These are phyloP conservation scores for Mechanitis mazaeus DNA, from an alignment of 2,888 invertebrate species.

Conservation along the genomic window DNA sequence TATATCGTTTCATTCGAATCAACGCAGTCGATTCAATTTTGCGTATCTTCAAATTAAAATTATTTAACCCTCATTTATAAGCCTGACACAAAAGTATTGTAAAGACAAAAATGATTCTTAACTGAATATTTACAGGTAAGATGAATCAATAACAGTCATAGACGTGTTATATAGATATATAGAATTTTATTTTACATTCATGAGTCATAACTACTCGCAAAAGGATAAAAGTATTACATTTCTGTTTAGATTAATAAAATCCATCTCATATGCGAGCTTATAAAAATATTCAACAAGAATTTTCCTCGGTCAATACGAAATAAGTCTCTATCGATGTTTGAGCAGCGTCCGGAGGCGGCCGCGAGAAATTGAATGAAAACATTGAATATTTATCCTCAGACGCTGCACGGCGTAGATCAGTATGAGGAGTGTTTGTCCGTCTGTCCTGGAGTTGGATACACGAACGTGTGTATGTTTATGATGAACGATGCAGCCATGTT, in stretches of 20 bases:
- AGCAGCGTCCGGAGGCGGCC: constrained; percentile 32
- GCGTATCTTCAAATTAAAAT: constrained; percentile 13
- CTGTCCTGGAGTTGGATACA: not conserved
- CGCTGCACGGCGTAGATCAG: constrained; percentile 15
- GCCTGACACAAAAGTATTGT: no score
- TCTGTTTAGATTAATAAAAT: constrained; percentile 4
- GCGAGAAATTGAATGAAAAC: constrained; percentile 70
- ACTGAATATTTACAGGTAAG: no score
- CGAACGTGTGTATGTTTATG: no score
- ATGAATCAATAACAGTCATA: no score
- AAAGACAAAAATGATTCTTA: no score
- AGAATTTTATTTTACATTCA: no score
- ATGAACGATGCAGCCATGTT: no score
- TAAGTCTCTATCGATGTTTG: constrained; percentile 27
- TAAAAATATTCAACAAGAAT: constrained; percentile 8
- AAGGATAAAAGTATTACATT: not conserved
- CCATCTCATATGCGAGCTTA: constrained; percentile 6
- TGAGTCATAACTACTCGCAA: not conserved
- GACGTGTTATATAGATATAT: no score
- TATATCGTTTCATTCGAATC: constrained; percentile 2
- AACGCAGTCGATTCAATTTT: constrained; percentile 10
- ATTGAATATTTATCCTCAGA: constrained; percentile 61
- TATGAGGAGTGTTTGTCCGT: constrained; percentile 4
- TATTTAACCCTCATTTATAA: not conserved
- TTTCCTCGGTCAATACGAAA: constrained; percentile 15